Evolutionary conservation across 2,888 invertebrate species (phyloP).

Genomic region (Xylota sylvarum): DNA sequence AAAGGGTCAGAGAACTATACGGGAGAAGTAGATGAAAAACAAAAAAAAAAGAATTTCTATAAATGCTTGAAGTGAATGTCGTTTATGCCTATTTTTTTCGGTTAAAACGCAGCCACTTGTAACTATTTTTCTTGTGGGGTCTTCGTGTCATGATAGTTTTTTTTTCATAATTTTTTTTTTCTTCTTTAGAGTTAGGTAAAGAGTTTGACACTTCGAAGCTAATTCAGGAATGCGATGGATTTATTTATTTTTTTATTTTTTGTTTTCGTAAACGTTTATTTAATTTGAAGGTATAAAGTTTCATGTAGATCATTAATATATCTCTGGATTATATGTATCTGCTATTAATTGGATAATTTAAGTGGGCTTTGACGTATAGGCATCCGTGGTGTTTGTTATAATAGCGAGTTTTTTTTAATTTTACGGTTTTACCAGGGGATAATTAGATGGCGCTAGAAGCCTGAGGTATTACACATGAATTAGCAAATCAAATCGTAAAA

Average conservation of each 20-base stretch:
- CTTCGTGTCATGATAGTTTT: constrained; percentile 61
- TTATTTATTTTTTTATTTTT: background rate
- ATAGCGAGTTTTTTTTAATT: background rate
- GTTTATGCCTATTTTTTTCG: constrained; percentile 44
- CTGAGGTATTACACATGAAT: background rate
- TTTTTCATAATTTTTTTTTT: constrained; percentile 35
- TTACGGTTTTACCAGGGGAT: background rate
- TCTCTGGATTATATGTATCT: constrained; percentile 23
- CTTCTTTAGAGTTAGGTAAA: constrained; percentile 42
- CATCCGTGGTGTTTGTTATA: background rate
- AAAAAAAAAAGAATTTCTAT: constrained; percentile 27
- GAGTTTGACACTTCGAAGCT: constrained; percentile 66
- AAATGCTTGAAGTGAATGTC: constrained; percentile 61
- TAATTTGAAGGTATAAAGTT: constrained; percentile 51
- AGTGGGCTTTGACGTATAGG: background rate
- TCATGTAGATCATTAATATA: constrained; percentile 63
- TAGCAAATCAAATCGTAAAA: background rate
- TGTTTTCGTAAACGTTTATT: constrained; percentile 43
- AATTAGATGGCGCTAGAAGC: background rate
- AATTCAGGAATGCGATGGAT: constrained; percentile 37
- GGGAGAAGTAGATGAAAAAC: constrained; percentile 23
- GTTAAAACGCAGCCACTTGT: constrained; percentile 69
- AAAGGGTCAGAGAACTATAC: constrained; percentile 73
- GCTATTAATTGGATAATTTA: constrained; percentile 21
- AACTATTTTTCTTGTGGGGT: constrained; percentile 74